Evolutionary conservation across 2,888 invertebrate genomes (phyloP).

Genomic region (Philereme vetulata): DNA sequence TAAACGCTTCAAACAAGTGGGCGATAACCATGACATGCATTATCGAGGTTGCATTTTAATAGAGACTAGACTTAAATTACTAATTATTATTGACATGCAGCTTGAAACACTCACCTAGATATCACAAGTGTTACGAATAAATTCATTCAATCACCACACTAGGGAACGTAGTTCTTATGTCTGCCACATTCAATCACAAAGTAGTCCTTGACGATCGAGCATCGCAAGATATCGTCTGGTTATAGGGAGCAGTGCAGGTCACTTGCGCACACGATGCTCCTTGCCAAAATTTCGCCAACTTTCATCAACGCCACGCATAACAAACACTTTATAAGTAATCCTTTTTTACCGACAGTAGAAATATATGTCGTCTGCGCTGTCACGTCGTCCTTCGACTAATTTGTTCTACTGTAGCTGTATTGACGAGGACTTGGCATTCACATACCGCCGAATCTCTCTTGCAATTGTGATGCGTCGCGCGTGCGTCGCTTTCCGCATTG

Average conservation of each 20-base stretch:
- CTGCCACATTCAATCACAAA: constrained; percentile 60
- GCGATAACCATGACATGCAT: constrained; percentile 38
- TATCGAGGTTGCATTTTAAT: constrained; percentile 46
- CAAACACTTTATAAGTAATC: constrained; percentile 50
- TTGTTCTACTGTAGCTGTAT: constrained; percentile 54
- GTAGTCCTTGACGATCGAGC: constrained; percentile 59
- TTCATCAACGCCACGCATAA: constrained; percentile 61
- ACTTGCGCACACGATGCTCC: constrained; percentile 41
- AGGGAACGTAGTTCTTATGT: constrained; percentile 43
- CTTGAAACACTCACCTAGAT: constrained; percentile 55
- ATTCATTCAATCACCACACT: constrained; percentile 49
- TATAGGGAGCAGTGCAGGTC: constrained; percentile 43
- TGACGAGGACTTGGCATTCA: constrained; percentile 73
- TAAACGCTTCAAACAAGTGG: constrained; percentile 14
- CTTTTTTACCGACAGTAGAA: constrained; percentile 44
- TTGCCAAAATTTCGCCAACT: constrained; percentile 77
- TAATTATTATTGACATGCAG: constrained; percentile 29
- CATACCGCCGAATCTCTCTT: constrained; percentile 78
- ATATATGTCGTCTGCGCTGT: constrained; percentile 49
- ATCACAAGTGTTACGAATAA: constrained; percentile 49
- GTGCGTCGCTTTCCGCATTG: constrained; percentile 77
- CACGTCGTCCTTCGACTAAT: constrained; percentile 68
- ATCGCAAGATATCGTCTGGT: constrained; percentile 59
- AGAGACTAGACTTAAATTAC: constrained; percentile 33
- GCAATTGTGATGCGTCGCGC: constrained; percentile 72